These are phyloP conservation scores for Myotis vivesi DNA, from an alignment of 2,797 vertebrate genomes.

Conservation along the genomic window DNA sequence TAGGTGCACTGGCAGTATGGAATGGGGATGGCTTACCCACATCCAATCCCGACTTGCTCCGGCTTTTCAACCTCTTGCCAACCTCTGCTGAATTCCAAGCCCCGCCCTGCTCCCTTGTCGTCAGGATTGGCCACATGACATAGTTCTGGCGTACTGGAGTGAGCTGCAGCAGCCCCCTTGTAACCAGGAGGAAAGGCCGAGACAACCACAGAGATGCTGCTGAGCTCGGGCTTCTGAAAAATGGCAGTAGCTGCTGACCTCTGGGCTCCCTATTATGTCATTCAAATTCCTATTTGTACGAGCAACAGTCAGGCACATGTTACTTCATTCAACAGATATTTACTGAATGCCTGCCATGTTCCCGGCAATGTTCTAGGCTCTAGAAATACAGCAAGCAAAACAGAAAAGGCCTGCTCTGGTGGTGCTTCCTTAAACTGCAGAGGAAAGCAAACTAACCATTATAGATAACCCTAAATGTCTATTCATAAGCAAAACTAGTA, in stretches of 20 bases:
- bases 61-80: background rate
- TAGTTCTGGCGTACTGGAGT: background rate
- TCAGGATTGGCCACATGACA: background rate
- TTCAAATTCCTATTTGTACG: background rate
- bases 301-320: no score
- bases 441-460: background rate
- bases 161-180: background rate
- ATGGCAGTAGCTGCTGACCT: background rate
- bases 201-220: background rate
- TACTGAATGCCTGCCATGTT: background rate
- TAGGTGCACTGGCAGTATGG: accelerated
- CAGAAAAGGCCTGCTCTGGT: background rate
- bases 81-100: background rate
- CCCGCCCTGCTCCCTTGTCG: no score
- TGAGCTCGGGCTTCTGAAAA: background rate
- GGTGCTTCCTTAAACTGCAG: no score
- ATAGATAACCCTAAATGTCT: background rate
- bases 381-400: background rate
- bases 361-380: background rate
- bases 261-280: background rate
- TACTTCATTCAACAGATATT: background rate
- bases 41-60: background rate
- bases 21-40: background rate
- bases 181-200: background rate
- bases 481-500: background rate